Base-by-base conservation (phyloP, 1,140 invertebrate genomes). In the Magallana gigas region DNA sequence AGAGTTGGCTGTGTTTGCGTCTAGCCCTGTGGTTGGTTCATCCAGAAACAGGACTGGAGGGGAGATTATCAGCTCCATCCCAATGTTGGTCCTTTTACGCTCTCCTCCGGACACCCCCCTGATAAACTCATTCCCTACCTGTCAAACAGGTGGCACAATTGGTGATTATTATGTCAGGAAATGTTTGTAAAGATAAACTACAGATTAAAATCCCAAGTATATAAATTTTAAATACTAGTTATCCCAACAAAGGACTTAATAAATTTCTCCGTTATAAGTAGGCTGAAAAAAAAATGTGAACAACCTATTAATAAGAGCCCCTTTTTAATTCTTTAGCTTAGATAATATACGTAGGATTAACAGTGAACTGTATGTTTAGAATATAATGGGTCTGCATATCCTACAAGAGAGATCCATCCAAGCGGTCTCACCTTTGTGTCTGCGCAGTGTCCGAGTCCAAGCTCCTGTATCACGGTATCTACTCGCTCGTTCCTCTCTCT, bases 1-100 rank as follows among this genome's bases (percentile, higher is more conserved):
- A 85, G 93, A 92, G 88, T 93, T 92, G 18, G 95, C 94, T 29
- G 94, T 95, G 87, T 91, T 94, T 58, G 95, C 92, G 90, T 95
- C 95, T 3, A 95, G 92, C 14, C 94, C 94, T 83, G 94, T 94
- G n/a, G 94, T 95, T 23, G 94, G 94, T 87, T 95, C 94, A 91
- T 95, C 94, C 12, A 95, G 92, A 87, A 95, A 95, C 23, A 95
- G 90, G 6, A 95, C 92, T n/a, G 91, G 91, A 29, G 94, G 94
- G 12, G 92, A 92, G 82, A 93, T 94, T 86, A 95, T 94, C 91
- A 95, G 89, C 89, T 95, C 94, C 94, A 95, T 95, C 14, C 94
- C 94, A 86, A 95, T 95, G 88, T 94, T 94, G 12, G 92, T 93
- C 59, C 94, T 87, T 85, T 95, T 95, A 62, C 94, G 89, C 88